These are phyloP conservation scores for Mus pahari DNA, from an alignment of 2,113 vertebrate species.

Conservation along the genomic window DNA sequence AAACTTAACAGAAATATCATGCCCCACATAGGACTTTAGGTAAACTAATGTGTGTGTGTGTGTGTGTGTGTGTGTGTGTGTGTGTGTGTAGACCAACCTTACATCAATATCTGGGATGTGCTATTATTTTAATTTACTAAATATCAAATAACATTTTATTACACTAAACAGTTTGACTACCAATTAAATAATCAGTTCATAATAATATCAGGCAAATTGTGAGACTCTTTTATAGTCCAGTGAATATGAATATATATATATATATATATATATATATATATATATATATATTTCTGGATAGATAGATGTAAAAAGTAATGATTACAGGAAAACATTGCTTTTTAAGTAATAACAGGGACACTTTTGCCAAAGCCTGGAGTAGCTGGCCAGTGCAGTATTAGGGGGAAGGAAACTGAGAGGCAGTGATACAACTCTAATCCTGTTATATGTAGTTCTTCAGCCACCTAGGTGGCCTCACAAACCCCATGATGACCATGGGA, in stretches of 20 bases:
- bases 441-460: neutral
- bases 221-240: neutral
- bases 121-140: slow-evolving; percentile 9
- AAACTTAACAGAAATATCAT: slow-evolving; percentile 8
- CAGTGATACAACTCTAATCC: neutral
- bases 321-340: neutral
- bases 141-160: neutral
- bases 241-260: neutral
- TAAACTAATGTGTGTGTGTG: neutral
- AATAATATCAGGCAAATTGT: neutral
- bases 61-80: neutral
- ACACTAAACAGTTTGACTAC: neutral
- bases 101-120: neutral
- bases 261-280: neutral
- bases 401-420: neutral
- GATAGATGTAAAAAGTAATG: neutral
- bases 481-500: neutral
- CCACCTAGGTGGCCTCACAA: neutral
- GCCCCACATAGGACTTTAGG: neutral
- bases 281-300: neutral
- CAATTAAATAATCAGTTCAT: slow-evolving; percentile 17
- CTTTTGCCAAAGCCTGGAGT: neutral
- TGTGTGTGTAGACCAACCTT: neutral
- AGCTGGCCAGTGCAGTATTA: neutral
- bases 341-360: slow-evolving; percentile 16